These are phyloP conservation scores for Lycocerus yunnanus DNA, from an alignment of 2,888 invertebrate species.

Conservation along the genomic window DNA sequence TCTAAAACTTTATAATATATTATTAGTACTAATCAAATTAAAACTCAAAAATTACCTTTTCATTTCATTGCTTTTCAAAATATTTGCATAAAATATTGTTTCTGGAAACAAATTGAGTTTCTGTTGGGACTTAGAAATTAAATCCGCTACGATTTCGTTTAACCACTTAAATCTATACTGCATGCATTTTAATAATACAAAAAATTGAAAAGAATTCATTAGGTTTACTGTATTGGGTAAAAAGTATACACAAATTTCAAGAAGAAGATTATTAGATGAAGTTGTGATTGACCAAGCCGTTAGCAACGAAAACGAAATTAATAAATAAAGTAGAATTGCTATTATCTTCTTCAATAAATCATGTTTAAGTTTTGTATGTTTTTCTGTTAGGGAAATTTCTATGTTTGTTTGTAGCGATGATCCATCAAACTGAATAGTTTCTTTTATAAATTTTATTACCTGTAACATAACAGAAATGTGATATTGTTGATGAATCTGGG, in stretches of 20 bases:
- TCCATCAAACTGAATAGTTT: neutral
- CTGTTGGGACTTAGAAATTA: neutral
- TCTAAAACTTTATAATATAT: neutral
- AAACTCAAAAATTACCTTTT: neutral
- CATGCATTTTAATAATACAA: neutral
- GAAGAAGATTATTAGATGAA: neutral
- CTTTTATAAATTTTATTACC: neutral
- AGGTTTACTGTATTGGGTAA: neutral
- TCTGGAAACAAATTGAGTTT: neutral
- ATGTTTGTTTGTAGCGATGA: neutral
- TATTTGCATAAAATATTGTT: neutral
- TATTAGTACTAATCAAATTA: neutral
- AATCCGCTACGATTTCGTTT: neutral
- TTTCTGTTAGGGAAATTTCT: neutral
- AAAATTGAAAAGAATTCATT: neutral
- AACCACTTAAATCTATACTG: neutral
- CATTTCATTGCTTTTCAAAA: neutral
- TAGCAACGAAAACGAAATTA: neutral
- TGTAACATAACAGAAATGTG: neutral
- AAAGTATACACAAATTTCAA: neutral
- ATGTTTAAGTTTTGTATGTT: neutral
- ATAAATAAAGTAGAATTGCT: neutral
- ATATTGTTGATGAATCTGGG: too few relatives aligned
- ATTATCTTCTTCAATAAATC: neutral
- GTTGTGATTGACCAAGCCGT: neutral